A percentile compares a stretch with the other conserved stretches of the same genome.
Conservation (phyloP, 1,140 invertebrate species). For the Eciton burchellii region DNA sequence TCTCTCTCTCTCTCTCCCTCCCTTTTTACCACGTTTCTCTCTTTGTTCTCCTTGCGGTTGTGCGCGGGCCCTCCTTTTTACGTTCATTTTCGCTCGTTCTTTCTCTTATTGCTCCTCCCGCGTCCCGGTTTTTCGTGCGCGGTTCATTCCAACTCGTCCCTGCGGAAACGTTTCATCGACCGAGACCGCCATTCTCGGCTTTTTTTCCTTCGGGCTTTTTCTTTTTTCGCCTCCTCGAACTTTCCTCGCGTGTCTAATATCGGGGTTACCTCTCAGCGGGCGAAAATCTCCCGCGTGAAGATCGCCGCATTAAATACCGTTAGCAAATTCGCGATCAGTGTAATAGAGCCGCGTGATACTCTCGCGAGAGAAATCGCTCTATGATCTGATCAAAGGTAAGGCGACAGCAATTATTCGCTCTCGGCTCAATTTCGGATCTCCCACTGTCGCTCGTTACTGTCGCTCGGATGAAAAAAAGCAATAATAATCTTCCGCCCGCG, state of each 20-base stretch:
- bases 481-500: not conserved
- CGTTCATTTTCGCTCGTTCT: conserved; percentile 14
- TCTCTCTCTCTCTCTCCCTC: not conserved
- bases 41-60: conserved; percentile 35
- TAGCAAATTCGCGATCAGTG: conserved; percentile 15
- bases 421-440: not conserved
- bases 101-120: conserved; percentile 47
- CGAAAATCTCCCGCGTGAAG: conserved; percentile 49
- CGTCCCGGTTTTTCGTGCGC: conserved; percentile 54
- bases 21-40: not conserved
- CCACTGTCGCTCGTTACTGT: not conserved
- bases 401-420: no score
- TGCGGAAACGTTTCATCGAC: conserved; percentile 83
- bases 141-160: conserved; percentile 76
- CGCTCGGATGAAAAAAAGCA: not conserved
- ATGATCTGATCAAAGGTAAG: not conserved
- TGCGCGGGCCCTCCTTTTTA: conserved; percentile 19
- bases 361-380: not conserved
- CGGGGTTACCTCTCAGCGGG: conserved; percentile 39
- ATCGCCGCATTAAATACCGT: conserved; percentile 38
- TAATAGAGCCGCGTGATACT: not conserved
- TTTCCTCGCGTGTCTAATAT: conserved; percentile 71
- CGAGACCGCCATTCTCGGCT: conserved; percentile 65
- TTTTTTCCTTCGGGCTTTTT: conserved; percentile 55
- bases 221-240: conserved; percentile 64